Conservation (phyloP, 2,113 vertebrate species). For the Turdus rufiventris region DNA sequence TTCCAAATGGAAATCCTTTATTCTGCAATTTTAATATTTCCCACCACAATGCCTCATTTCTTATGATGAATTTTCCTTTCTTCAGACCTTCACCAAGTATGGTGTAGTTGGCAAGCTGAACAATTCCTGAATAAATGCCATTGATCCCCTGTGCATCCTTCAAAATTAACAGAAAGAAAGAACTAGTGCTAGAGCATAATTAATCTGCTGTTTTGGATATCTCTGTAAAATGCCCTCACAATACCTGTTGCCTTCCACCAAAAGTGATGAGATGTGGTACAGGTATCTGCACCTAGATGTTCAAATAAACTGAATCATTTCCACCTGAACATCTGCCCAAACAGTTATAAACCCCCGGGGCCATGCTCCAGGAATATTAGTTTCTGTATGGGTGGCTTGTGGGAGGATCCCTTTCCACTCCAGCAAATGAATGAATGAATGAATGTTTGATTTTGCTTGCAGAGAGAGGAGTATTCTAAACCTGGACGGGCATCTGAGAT, state of each 20-base stretch:
- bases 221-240: background rate
- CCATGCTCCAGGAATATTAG: background rate
- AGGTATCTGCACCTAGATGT: background rate
- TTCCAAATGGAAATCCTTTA: background rate
- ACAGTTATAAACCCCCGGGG: background rate
- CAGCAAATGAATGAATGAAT: background rate
- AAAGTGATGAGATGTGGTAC: background rate
- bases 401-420: background rate
- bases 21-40: background rate
- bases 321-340: background rate
- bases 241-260: background rate
- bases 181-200: background rate
- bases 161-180: background rate
- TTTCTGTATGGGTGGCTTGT: background rate
- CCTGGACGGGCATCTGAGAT: background rate
- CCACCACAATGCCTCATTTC: background rate
- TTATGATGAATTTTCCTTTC: background rate
- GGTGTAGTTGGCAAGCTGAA: fast-evolving
- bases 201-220: background rate
- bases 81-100: background rate
- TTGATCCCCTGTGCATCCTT: background rate
- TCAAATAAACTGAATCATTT: background rate
- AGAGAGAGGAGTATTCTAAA: background rate
- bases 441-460: background rate
- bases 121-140: background rate